Evolutionary conservation across 2,888 invertebrate genomes (phyloP).

Genomic region (Nysson spinosus): DNA sequence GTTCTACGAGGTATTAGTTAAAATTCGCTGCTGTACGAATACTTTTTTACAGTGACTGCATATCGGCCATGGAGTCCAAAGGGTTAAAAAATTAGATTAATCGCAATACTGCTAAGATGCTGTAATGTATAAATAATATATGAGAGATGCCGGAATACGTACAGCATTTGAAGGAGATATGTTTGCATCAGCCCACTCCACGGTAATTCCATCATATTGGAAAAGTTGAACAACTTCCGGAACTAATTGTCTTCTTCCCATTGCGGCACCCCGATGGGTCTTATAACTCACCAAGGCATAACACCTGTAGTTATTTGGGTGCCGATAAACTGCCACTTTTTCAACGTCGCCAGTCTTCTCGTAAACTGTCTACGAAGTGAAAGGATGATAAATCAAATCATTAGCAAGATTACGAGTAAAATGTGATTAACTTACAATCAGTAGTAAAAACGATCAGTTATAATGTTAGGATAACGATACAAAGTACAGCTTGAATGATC

Average conservation of each 20-base stretch:
- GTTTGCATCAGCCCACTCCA: slow-evolving; percentile 73
- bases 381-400: slow-evolving; percentile 1
- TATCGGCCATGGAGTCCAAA: too few species aligned
- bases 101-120: neutral
- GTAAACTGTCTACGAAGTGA: slow-evolving; percentile 69
- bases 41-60: too few species aligned
- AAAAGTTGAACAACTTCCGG: slow-evolving; percentile 72
- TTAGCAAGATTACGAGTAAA: neutral
- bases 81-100: neutral
- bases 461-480: too few species aligned
- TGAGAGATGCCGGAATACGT: too few species aligned
- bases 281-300: slow-evolving; percentile 87
- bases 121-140: neutral
- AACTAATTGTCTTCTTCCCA: slow-evolving; percentile 80
- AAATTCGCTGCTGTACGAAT: too few species aligned
- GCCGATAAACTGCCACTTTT: slow-evolving; percentile 65
- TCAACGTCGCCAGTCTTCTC: slow-evolving; percentile 65
- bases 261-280: slow-evolving; percentile 83
- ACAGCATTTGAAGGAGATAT: slow-evolving; percentile 66
- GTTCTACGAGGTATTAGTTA: too few species aligned
- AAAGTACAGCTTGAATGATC: too few species aligned
- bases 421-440: neutral
- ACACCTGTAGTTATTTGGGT: slow-evolving; percentile 70
- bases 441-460: too few species aligned
- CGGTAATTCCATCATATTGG: slow-evolving; percentile 58